Evolutionary conservation across 2,113 vertebrate genomes (phyloP).

Genomic region (Probosciger aterrimus): DNA sequence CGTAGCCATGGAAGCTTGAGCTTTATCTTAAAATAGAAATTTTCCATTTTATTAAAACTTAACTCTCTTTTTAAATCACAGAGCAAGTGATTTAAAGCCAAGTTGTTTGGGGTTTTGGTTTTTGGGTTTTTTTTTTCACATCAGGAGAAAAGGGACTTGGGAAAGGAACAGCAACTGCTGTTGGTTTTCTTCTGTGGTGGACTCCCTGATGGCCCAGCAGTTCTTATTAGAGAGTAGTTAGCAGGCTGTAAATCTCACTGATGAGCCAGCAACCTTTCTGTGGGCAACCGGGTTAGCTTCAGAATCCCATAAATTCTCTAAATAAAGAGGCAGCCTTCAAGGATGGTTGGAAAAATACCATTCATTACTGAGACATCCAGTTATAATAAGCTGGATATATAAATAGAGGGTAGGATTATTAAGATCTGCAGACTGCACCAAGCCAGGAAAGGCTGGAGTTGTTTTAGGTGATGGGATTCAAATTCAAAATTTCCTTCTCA

Average conservation of each 20-base stretch:
- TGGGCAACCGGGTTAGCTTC: background rate
- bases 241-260: constrained; percentile 8
- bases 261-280: constrained; percentile 9
- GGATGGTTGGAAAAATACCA: background rate
- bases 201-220: background rate
- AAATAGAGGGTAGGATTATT: background rate
- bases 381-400: background rate
- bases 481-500: background rate
- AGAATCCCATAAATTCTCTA: background rate
- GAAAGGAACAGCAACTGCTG: background rate
- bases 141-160: background rate
- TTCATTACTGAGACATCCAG: background rate
- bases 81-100: background rate
- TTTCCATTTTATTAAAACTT: background rate
- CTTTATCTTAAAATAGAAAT: background rate
- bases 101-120: background rate
- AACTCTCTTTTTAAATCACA: background rate
- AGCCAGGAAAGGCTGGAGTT: background rate
- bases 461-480: background rate
- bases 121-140: background rate
- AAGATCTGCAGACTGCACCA: background rate
- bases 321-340: background rate
- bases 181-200: background rate
- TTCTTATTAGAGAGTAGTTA: background rate
- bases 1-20: fast-evolving